phyloP scores from a whole-genome alignment of 1,140 invertebrate species.

The Augochlora pura region DNA sequence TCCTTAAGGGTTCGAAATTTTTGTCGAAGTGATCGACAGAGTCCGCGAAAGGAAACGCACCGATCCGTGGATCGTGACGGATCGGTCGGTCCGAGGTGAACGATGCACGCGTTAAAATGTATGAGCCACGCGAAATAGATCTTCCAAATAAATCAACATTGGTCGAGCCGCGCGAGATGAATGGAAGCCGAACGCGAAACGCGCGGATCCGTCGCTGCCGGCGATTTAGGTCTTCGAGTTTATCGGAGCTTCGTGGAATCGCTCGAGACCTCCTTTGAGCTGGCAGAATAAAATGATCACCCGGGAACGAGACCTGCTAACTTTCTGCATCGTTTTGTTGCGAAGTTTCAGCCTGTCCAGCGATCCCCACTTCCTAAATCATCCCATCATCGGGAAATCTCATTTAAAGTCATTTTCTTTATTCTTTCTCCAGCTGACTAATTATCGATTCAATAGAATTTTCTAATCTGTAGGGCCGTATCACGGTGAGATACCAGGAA shows the following conservation, averaged over 20 bases:
- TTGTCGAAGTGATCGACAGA: not conserved
- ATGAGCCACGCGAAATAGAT: slow-evolving; percentile 46
- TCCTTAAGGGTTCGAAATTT: too few species aligned
- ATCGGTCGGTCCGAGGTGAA: slow-evolving; percentile 44
- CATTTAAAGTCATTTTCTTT: too few species aligned
- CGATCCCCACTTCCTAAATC: too few species aligned
- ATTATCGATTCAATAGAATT: too few species aligned
- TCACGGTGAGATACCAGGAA: too few species aligned
- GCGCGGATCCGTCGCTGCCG: slow-evolving; percentile 13
- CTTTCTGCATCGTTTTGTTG: too few species aligned
- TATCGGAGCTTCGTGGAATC: not conserved
- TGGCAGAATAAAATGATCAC: not conserved
- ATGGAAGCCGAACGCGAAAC: slow-evolving; percentile 36
- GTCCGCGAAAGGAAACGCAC: not conserved
- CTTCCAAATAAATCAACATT: slow-evolving; percentile 75
- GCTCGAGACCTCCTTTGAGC: not conserved
- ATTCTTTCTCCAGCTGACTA: too few species aligned
- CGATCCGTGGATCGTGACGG: slow-evolving; percentile 46
- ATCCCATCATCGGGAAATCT: too few species aligned
- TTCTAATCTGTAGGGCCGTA: too few species aligned
- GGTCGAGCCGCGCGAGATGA: slow-evolving; percentile 53
- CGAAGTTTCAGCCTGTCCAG: too few species aligned
- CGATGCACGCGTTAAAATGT: slow-evolving; percentile 61
- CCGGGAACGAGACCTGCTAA: too few species aligned
- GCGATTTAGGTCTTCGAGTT: slow-evolving; percentile 36